Evolutionary conservation across 2,888 invertebrate genomes (phyloP).

Genomic region (Melanophora roralis): DNA sequence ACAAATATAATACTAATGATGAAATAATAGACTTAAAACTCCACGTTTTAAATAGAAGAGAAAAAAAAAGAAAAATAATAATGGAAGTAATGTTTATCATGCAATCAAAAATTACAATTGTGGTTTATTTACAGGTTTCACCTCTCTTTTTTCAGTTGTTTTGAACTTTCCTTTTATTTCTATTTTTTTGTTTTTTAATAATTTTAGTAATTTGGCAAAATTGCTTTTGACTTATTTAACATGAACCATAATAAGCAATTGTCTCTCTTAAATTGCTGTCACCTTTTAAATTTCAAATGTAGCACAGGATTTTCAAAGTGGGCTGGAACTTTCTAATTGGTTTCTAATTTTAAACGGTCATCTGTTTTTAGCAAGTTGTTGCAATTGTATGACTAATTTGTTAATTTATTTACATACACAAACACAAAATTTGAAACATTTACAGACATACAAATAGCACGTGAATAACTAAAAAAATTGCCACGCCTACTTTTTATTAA

Average conservation of each 20-base stretch:
- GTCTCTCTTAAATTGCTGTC: conserved; percentile 11
- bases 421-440: too few relatives aligned
- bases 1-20: neutral
- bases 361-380: too few relatives aligned
- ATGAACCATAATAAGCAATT: neutral
- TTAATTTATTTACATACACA: too few relatives aligned
- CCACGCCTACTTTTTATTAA: too few relatives aligned
- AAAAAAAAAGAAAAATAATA: neutral
- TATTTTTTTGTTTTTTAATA: neutral
- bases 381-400: too few relatives aligned
- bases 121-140: conserved; percentile 35
- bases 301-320: neutral
- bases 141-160: neutral
- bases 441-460: too few relatives aligned
- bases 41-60: neutral
- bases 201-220: neutral
- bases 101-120: conserved; percentile 22
- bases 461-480: too few relatives aligned
- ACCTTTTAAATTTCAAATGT: neutral
- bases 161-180: neutral
- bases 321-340: neutral
- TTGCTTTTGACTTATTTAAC: neutral
- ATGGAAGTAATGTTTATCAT: conserved; percentile 8
- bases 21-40: conserved; percentile 10
- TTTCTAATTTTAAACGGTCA: conserved; percentile 1